Percentiles rank a stretch among this genome's conserved stretches.
phyloP scores from a whole-genome alignment of 2,888 invertebrate genomes.

The Agrochola circellaris region DNA sequence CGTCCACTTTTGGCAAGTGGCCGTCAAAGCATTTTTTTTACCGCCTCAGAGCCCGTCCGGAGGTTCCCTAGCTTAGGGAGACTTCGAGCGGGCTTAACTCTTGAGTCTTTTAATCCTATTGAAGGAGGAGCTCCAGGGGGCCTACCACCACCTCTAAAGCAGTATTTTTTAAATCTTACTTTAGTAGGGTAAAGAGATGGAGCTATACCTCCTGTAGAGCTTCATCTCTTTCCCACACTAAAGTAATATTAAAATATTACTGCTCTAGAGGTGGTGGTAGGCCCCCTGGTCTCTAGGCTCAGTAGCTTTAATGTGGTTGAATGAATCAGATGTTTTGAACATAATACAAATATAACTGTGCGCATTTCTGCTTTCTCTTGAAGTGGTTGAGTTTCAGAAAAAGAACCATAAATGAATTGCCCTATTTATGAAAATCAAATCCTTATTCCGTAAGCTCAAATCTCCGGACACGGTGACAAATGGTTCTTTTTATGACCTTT shows the following conservation, averaged over 20 bases:
- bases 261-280: too few species aligned
- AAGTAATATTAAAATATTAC: too few species aligned
- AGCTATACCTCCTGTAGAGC: too few species aligned
- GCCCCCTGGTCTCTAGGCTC: neutral
- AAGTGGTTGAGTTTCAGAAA: neutral
- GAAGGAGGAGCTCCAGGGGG: neutral
- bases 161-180: too few species aligned
- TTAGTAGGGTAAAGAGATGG: too few species aligned
- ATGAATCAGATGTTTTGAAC: neutral
- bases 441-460: neutral
- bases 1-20: neutral
- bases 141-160: too few species aligned
- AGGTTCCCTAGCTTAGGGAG: neutral
- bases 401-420: neutral
- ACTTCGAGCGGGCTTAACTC: neutral
- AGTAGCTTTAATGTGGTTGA: neutral
- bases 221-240: too few species aligned
- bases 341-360: neutral
- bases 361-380: neutral
- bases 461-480: neutral
- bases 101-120: neutral
- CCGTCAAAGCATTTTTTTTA: neutral
- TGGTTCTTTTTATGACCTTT: slow-evolving; percentile 1
- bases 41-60: neutral
- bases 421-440: slow-evolving; percentile 4